These are phyloP conservation scores for Plutomurus gul DNA, from an alignment of 1,140 invertebrate genomes.

Conservation along the genomic window DNA sequence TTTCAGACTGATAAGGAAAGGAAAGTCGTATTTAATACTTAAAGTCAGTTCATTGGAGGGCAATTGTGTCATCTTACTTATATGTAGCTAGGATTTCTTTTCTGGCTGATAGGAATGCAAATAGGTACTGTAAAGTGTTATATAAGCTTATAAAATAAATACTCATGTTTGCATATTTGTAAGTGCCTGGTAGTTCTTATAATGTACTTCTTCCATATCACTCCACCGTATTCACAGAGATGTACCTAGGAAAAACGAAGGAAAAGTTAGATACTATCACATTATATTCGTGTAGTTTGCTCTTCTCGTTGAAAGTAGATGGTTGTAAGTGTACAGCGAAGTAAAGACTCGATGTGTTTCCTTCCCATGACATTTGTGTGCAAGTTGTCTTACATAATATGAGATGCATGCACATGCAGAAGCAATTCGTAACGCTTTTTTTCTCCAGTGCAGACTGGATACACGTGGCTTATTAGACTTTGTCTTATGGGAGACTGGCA, in stretches of 20 bases:
- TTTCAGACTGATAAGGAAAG: neutral
- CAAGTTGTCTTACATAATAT: neutral
- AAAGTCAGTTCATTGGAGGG: neutral
- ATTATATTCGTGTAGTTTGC: no score
- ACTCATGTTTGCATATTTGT: no score
- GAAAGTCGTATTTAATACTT: neutral
- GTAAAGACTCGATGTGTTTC: neutral
- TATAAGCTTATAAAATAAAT: no score
- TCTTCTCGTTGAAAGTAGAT: no score
- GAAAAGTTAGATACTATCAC: no score
- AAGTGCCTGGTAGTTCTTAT: no score
- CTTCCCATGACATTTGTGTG: neutral
- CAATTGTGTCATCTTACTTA: neutral
- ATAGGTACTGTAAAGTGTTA: no score
- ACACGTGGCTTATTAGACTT: neutral
- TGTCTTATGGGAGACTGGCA: no score
- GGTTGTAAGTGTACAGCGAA: neutral
- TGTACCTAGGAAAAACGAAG: no score
- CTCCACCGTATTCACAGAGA: no score
- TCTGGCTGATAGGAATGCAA: neutral
- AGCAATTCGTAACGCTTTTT: neutral
- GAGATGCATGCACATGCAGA: neutral
- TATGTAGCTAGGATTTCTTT: no score
- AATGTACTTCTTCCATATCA: no score
- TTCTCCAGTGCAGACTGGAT: neutral